Conservation (phyloP, 2,113 vertebrate genomes). For the Lepus europaeus region DNA sequence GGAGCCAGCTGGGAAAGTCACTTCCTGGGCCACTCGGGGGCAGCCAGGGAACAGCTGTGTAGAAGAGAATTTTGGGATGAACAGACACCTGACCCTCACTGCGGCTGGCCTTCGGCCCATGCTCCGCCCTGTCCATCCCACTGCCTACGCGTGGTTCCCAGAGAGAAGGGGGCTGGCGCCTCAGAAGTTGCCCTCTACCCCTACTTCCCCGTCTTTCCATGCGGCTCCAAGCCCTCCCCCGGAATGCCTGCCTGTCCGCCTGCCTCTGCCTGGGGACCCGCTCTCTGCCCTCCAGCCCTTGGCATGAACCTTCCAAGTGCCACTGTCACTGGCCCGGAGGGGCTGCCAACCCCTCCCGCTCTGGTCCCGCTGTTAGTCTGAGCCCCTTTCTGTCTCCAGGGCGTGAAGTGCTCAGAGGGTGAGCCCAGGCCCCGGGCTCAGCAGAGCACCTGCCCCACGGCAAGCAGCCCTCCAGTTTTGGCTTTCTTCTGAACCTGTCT, state of each 20-base stretch:
- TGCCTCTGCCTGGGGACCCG: neutral
- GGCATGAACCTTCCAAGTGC: neutral
- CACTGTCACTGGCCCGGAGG: neutral
- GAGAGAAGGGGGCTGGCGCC: no score
- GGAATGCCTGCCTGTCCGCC: no score
- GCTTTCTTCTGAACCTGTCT: no score
- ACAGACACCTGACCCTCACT: neutral
- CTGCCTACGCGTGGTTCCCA: neutral
- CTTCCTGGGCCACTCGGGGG: neutral
- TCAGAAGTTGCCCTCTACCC: neutral
- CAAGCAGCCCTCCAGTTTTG: neutral
- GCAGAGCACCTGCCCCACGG: neutral
- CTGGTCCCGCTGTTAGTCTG: neutral
- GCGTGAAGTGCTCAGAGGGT: neutral
- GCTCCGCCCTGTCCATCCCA: neutral
- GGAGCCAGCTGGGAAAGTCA: neutral
- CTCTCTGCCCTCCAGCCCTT: neutral
- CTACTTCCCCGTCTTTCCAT: neutral
- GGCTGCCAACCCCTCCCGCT: neutral
- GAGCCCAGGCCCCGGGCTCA: neutral
- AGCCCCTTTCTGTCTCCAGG: slow-evolving; percentile 16
- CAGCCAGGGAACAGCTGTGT: neutral
- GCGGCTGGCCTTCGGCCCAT: neutral
- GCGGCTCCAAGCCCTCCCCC: neutral
- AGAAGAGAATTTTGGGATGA: neutral